Evolutionary conservation across 2,888 invertebrate species (phyloP), one percentile per base, ranked within the genome.

Genomic region (Baronia brevicornis): DNA sequence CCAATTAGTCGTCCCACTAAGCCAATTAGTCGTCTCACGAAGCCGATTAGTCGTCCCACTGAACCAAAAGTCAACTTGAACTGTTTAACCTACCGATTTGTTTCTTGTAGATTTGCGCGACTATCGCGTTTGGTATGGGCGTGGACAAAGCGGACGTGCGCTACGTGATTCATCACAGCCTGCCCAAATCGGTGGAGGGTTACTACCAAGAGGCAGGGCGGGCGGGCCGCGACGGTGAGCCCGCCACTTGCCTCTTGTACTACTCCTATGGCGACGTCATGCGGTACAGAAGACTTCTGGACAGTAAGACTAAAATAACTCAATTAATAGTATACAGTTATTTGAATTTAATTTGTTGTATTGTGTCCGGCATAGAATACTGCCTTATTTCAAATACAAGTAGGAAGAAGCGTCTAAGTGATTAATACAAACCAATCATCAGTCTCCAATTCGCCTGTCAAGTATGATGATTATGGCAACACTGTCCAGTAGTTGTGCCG

Each of bases 111-210:
- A 94, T 98, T 31, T 97, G 97, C 57, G 98, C 98, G 1, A 99
- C 99, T 0, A 94, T 98, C 53, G 98, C 98, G 1, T 99, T 99
- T 84, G 96, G 96, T 14, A 98, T 99, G 98, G 98, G 98, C 8
- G 97, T 99, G 39, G 98, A 99, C 78, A 99, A 99, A 62, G 95
- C 98, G 1, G 96, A 98, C 84, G 94, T 98, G 5, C 91, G 97
- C 2, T 97, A 90, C 79, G 98, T 98, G 2, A 88, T 98, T 33
- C 98, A 98, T 71, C 94, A 93, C 72, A 92, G 96, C 2, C 62
- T 98, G 57, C 97, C 98, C 17, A 97, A 97, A 82, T 96, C 96
- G 1, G 92, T 98, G 48, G 98, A 98, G 74, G 96, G 96, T 0
- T 98, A 96, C 70, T 98, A 98, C 80, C 98, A 98, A 72, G 98